Conservation (phyloP, 2,888 invertebrate genomes). For the Uloborus plumipes region DNA sequence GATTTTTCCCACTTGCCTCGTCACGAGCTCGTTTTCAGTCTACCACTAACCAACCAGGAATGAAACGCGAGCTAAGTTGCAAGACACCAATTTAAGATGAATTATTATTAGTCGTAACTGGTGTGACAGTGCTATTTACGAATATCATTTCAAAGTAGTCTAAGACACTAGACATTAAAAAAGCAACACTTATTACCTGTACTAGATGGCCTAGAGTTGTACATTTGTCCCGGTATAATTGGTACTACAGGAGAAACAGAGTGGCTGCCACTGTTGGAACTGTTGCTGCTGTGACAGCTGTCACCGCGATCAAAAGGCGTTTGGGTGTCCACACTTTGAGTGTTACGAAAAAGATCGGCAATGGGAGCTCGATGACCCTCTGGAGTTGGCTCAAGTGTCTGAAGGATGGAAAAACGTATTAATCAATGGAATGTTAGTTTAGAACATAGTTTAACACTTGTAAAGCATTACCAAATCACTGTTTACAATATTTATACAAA, state of each 20-base stretch:
- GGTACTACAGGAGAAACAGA: slow-evolving; percentile 78
- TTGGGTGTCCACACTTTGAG: slow-evolving; percentile 82
- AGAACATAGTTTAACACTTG: not conserved
- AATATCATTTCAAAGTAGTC: no score
- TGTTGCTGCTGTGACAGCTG: slow-evolving; percentile 67
- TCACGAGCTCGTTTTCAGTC: no score
- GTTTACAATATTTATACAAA: no score
- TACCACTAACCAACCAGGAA: no score
- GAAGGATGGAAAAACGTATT: slow-evolving; percentile 11
- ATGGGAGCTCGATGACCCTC: slow-evolving; percentile 89
- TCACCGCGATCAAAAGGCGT: slow-evolving; percentile 77
- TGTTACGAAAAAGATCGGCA: slow-evolving; percentile 79
- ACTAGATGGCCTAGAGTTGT: slow-evolving; percentile 76
- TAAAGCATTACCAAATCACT: not conserved
- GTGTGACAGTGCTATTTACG: no score
- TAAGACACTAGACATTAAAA: no score
- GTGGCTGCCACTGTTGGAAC: slow-evolving; percentile 70
- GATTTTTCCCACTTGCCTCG: no score
- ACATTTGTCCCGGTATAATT: slow-evolving; percentile 75
- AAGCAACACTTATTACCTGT: slow-evolving; percentile 26
- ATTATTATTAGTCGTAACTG: no score
- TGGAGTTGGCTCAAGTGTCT: slow-evolving; percentile 79
- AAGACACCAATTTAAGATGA: no score
- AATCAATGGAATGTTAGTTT: not conserved
- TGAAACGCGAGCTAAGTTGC: no score